These are phyloP conservation scores for Isichthys henryi DNA, from an alignment of 2,113 vertebrate genomes.

Conservation along the genomic window DNA sequence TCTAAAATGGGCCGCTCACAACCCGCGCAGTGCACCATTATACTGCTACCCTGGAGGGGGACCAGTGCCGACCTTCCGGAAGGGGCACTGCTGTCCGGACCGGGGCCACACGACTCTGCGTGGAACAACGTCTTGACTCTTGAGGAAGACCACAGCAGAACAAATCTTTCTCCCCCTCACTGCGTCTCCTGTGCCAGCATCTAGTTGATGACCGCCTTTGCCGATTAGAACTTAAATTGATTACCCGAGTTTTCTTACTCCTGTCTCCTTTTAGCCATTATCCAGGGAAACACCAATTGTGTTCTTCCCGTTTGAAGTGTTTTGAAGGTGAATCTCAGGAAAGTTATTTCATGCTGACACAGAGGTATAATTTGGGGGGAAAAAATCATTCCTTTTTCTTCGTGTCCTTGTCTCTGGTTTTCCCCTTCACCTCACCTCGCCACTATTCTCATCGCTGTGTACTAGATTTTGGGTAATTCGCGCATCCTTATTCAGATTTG, in stretches of 20 bases:
- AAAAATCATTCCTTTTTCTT: slow-evolving; percentile 22
- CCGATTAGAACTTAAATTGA: background rate
- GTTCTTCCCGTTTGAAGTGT: background rate
- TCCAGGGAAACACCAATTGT: slow-evolving; percentile 3
- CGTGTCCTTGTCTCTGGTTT: slow-evolving; percentile 54
- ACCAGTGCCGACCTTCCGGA: slow-evolving; percentile 56
- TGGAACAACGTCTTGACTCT: slow-evolving; percentile 64
- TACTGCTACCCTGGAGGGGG: slow-evolving; percentile 62
- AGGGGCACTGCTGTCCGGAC: slow-evolving; percentile 56
- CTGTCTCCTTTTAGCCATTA: slow-evolving; percentile 16
- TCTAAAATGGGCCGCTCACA: slow-evolving; percentile 94
- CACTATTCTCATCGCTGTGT: slow-evolving; percentile 82
- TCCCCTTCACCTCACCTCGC: slow-evolving; percentile 71
- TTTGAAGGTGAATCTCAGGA: slow-evolving; percentile 14
- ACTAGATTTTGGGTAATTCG: slow-evolving; percentile 71
- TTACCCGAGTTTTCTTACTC: slow-evolving; percentile 13
- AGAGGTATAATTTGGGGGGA: background rate
- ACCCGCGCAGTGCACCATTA: slow-evolving; percentile 97
- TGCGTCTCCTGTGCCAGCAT: slow-evolving; percentile 28
- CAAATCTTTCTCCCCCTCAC: slow-evolving; percentile 36
- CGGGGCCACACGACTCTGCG: slow-evolving; percentile 51
- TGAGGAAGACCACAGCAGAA: slow-evolving; percentile 25
- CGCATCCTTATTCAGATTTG: slow-evolving; percentile 88
- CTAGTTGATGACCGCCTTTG: slow-evolving; percentile 28
- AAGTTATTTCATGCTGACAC: slow-evolving; percentile 4